Conservation (phyloP, 2,888 invertebrate genomes). For the Hybos culiciformis region DNA sequence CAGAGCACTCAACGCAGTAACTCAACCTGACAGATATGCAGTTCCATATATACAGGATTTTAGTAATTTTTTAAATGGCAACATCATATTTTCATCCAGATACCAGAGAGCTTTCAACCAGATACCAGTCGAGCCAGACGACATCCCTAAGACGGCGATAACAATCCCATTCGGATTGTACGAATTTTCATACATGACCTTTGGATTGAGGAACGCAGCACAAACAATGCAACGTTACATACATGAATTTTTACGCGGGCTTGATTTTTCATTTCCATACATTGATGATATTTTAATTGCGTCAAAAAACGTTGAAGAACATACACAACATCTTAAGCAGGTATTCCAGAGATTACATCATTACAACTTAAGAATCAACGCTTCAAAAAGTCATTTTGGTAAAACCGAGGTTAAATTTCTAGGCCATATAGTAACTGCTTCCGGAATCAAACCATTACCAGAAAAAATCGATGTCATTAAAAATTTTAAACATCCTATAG, state of each 20-base stretch:
- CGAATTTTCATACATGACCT: constrained; percentile 21
- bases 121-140: neutral
- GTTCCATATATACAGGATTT: constrained; percentile 22
- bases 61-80: too few species aligned
- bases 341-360: constrained; percentile 14
- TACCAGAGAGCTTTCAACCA: constrained; percentile 19
- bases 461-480: too few species aligned
- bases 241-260: constrained; percentile 15
- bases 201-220: constrained; percentile 23
- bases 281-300: constrained; percentile 19
- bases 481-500: too few species aligned
- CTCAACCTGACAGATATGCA: constrained; percentile 24
- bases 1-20: constrained; percentile 19
- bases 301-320: constrained; percentile 11
- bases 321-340: constrained; percentile 12
- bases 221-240: constrained; percentile 24
- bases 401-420: neutral
- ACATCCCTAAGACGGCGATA: constrained; percentile 11
- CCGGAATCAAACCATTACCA: too few species aligned
- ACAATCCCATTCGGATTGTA: constrained; percentile 25
- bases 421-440: neutral
- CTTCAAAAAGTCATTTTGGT: constrained; percentile 5
- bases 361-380: constrained; percentile 15
- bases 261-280: constrained; percentile 16
- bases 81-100: too few species aligned